phyloP scores from a whole-genome alignment of 2,888 invertebrate species.

The Dryococelus australis region DNA sequence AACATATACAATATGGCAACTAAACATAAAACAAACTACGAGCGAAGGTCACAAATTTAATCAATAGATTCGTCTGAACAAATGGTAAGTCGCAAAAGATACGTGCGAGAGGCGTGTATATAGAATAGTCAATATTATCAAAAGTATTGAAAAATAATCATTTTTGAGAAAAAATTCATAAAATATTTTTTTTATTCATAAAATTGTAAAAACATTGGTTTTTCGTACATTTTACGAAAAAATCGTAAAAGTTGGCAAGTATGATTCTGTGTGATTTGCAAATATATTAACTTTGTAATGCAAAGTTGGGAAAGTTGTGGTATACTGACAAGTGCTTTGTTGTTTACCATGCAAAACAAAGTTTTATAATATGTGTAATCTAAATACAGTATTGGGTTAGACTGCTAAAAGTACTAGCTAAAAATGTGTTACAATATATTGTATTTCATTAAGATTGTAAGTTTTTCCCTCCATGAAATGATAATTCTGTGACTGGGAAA shows the following conservation, averaged over 20 bases:
- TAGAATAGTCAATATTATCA: neutral
- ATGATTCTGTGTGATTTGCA: too few species aligned
- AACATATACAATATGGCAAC: neutral
- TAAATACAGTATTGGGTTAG: too few species aligned
- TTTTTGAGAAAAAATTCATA: slow-evolving; percentile 29
- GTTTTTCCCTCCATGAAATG: too few species aligned
- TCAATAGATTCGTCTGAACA: neutral
- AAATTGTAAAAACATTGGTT: neutral
- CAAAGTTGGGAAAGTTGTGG: too few species aligned
- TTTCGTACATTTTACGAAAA: neutral
- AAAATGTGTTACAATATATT: too few species aligned
- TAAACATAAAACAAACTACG: neutral
- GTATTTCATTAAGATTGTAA: too few species aligned
- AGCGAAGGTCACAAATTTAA: neutral
- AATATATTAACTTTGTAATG: too few species aligned
- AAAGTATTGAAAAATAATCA: slow-evolving; percentile 42
- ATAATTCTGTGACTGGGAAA: too few species aligned
- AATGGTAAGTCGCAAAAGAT: neutral
- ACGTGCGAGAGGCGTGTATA: neutral
- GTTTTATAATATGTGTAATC: too few species aligned
- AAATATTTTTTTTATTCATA: slow-evolving; percentile 30
- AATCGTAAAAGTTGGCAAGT: neutral
- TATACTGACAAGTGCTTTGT: too few species aligned
- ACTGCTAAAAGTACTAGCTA: too few species aligned
- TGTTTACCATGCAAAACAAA: too few species aligned